Evolutionary conservation across 2,797 vertebrate genomes (phyloP).

Genomic region (Spea hammondii): DNA sequence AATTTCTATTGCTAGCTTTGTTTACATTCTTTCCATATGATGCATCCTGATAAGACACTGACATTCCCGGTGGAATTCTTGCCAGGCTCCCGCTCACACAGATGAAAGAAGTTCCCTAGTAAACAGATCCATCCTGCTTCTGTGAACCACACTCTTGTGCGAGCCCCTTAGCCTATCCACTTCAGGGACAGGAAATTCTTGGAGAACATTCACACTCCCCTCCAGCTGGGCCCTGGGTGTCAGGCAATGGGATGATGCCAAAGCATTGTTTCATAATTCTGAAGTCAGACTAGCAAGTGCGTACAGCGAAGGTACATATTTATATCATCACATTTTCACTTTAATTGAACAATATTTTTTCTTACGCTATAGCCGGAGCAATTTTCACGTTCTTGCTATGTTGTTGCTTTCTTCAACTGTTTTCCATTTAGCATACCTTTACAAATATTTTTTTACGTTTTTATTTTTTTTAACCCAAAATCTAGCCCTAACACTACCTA

Average conservation of each 20-base stretch:
- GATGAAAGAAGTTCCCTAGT: conserved; percentile 39
- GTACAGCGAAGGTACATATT: not conserved
- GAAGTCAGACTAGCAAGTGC: not conserved
- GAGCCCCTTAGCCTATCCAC: conserved; percentile 5
- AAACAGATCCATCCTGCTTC: conserved; percentile 35
- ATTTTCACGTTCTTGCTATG: too few relatives aligned
- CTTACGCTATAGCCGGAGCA: too few relatives aligned
- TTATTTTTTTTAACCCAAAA: too few relatives aligned
- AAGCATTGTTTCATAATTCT: not conserved
- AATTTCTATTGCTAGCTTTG: not conserved
- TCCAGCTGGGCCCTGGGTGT: not conserved
- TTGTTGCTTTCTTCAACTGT: too few relatives aligned
- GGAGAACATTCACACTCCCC: conserved; percentile 2
- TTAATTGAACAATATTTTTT: too few relatives aligned
- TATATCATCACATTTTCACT: too few relatives aligned
- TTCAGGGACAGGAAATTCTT: conserved; percentile 7
- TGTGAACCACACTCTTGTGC: conserved; percentile 9
- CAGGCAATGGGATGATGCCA: not conserved
- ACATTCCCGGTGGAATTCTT: conserved; percentile 22
- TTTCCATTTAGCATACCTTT: too few relatives aligned
- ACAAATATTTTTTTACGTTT: too few relatives aligned
- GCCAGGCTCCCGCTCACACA: conserved; percentile 23
- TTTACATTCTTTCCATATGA: conserved; percentile 45
- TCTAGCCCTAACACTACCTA: too few relatives aligned
- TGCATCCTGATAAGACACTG: conserved; percentile 19